Evolutionary conservation across 2,797 vertebrate species (phyloP).

Genomic region (Propithecus perrieri): DNA sequence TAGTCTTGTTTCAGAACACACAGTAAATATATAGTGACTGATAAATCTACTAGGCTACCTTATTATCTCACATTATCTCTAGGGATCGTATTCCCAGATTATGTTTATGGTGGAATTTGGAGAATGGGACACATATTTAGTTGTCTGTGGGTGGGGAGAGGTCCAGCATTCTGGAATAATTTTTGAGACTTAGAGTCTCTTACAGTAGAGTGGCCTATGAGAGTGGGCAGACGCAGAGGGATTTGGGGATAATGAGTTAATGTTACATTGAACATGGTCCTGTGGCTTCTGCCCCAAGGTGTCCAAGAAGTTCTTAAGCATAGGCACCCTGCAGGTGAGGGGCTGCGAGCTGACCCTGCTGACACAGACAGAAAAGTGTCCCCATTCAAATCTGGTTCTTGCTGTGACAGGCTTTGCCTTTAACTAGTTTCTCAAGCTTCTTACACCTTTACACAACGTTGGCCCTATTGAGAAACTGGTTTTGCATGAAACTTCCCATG

Average conservation of each 20-base stretch:
- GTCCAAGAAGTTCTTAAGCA: not conserved
- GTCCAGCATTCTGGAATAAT: not conserved
- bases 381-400: slow-evolving; percentile 58
- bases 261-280: not conserved
- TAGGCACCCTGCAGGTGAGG: not conserved
- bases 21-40: not conserved
- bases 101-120: slow-evolving; percentile 6
- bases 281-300: not conserved
- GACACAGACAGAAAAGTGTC: slow-evolving; percentile 55
- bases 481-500: slow-evolving; percentile 75
- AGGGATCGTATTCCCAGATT: not conserved
- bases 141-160: not conserved
- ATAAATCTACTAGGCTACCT: not conserved
- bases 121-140: not conserved
- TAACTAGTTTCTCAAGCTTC: slow-evolving; percentile 75
- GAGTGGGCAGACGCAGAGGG: not conserved
- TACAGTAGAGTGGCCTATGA: not conserved
- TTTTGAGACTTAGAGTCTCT: slow-evolving; percentile 28
- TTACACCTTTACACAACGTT: slow-evolving; percentile 73
- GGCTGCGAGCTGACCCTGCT: not conserved
- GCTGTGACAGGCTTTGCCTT: slow-evolving; percentile 65
- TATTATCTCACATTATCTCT: not conserved
- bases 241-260: not conserved
- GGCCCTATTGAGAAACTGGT: slow-evolving; percentile 77
- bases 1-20: slow-evolving; percentile 41